Evolutionary conservation across 2,797 vertebrate genomes (phyloP).

Genomic region (Cuniculus paca): DNA sequence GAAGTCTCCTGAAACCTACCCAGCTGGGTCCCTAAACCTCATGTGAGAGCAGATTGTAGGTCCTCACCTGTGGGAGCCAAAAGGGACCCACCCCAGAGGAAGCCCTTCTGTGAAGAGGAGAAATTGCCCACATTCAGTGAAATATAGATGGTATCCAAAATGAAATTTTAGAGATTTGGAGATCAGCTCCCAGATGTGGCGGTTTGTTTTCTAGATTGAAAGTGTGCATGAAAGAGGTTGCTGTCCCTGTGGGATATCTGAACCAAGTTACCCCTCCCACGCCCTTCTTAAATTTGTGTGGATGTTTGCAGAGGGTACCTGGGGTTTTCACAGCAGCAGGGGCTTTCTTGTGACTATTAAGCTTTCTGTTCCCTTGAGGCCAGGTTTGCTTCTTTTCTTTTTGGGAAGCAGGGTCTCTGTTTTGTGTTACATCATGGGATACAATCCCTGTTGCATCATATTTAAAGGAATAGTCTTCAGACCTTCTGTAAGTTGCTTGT

Average conservation of each 20-base stretch:
- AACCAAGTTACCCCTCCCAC: not conserved
- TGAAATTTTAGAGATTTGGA: not conserved
- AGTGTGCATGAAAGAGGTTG: not conserved
- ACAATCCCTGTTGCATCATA: conserved; percentile 13
- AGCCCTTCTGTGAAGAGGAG: not conserved
- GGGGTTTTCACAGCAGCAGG: conserved; percentile 6
- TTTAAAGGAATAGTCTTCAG: conserved; percentile 29
- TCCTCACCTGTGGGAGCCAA: not conserved
- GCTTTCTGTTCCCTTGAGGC: not conserved
- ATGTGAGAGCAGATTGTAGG: not conserved
- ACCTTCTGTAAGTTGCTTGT: not conserved
- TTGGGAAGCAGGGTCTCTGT: conserved; percentile 12
- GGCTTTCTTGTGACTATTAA: not conserved
- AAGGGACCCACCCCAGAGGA: not conserved
- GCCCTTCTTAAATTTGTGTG: conserved; percentile 19
- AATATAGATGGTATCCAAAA: not conserved
- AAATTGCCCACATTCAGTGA: not conserved
- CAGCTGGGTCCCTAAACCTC: conserved; percentile 60
- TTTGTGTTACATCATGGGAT: not conserved
- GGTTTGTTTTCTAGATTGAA: not conserved
- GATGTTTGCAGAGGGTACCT: not conserved
- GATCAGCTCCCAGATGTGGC: not conserved
- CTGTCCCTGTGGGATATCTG: not conserved
- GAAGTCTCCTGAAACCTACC: conserved; percentile 71
- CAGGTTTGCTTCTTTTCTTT: conserved; percentile 44